phyloP scores from a whole-genome alignment of 2,113 vertebrate species.

The Harpagus bidentatus region DNA sequence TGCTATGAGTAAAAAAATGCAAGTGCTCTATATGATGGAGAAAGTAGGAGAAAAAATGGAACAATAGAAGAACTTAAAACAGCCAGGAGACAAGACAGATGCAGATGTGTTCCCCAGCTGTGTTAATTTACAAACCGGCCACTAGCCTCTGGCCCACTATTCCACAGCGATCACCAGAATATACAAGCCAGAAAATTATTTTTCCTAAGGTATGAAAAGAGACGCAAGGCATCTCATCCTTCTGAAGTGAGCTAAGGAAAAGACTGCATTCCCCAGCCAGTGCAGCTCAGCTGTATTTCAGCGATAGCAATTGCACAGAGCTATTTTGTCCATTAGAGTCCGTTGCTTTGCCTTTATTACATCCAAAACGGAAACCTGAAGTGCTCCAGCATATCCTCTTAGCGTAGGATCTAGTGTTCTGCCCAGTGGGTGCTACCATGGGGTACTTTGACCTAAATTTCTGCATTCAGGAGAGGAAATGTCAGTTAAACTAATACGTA shows the following conservation, averaged over 20 bases:
- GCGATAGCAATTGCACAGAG: not conserved
- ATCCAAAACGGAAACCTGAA: not conserved
- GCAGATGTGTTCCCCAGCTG: not conserved
- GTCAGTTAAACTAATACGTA: not conserved
- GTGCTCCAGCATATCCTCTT: not conserved
- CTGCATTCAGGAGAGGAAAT: not conserved
- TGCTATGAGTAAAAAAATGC: not conserved
- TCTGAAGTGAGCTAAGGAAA: not conserved
- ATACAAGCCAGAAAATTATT: not conserved
- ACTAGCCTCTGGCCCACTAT: not conserved
- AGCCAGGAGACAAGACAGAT: not conserved
- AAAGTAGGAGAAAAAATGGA: not conserved
- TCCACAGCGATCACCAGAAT: not conserved
- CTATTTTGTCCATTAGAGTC: not conserved
- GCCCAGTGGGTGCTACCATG: not conserved
- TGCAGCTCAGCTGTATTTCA: not conserved
- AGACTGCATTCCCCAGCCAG: fast-evolving
- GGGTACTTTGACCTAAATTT: not conserved
- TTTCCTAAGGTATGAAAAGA: not conserved
- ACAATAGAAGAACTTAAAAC: not conserved
- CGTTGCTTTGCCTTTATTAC: not conserved
- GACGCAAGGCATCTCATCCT: not conserved
- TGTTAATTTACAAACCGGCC: not conserved
- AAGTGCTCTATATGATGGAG: not conserved
- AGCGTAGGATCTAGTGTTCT: not conserved